Percentiles rank a stretch among this genome's conserved stretches.
These are phyloP conservation scores for Entelurus aequoreus DNA, from an alignment of 2,113 vertebrate species.

Conservation along the genomic window DNA sequence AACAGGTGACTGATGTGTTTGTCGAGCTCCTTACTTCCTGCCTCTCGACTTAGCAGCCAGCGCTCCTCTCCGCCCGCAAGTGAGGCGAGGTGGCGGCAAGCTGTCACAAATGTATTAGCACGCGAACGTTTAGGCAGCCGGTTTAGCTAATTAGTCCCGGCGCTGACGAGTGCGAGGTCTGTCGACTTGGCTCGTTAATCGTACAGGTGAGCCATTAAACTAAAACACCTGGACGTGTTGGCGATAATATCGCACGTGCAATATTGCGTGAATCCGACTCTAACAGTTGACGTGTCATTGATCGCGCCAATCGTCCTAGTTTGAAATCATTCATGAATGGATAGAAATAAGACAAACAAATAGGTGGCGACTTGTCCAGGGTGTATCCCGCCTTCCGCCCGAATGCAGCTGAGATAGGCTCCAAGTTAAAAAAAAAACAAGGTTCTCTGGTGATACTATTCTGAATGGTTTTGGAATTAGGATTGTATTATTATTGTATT, in stretches of 20 bases:
- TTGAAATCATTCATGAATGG: too few species aligned
- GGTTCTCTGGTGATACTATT: too few species aligned
- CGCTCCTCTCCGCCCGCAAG: conserved; percentile 12
- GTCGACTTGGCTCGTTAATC: conserved; percentile 41
- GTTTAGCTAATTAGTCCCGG: conserved; percentile 63
- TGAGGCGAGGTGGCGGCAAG: conserved; percentile 23
- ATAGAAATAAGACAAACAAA: too few species aligned
- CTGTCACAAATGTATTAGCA: conserved; percentile 30
- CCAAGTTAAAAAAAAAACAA: too few species aligned
- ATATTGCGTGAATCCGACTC: too few species aligned
- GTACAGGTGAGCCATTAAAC: conserved; percentile 62
- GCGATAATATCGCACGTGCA: neutral
- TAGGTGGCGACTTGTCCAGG: too few species aligned
- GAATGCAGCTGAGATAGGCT: too few species aligned
- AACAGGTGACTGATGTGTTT: conserved; percentile 70
- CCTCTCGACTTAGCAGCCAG: conserved; percentile 35
- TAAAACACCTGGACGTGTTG: conserved; percentile 56
- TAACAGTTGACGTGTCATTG: too few species aligned
- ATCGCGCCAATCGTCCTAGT: too few species aligned
- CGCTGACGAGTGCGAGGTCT: conserved; percentile 14
- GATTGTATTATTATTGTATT: too few species aligned
- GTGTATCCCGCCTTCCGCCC: too few species aligned
- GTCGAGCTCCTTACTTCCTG: conserved; percentile 45
- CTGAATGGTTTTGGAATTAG: too few species aligned
- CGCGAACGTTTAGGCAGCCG: conserved; percentile 29